Percentiles rank a stretch among this genome's conserved stretches.
These are phyloP conservation scores for Zoanthus solanderi DNA, from an alignment of 92 coral and sea anemone genomes.

Conservation along the genomic window DNA sequence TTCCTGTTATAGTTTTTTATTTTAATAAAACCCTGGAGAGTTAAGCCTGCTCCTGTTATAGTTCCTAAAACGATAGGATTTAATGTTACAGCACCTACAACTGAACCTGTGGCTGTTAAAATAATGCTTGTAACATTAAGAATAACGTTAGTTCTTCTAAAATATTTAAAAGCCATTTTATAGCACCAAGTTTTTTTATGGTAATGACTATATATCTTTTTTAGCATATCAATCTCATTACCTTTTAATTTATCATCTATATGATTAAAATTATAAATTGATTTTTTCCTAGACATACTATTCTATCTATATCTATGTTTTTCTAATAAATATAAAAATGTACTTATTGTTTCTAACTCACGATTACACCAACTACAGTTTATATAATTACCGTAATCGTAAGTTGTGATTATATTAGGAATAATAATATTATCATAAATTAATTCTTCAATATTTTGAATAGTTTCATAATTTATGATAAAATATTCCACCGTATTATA, in stretches of 20 bases:
- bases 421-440: too few species aligned
- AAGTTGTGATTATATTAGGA: too few species aligned
- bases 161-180: neutral
- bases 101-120: neutral
- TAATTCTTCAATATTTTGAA: too few species aligned
- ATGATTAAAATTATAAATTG: neutral
- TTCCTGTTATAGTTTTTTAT: neutral
- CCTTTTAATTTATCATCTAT: neutral
- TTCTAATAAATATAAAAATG: too few species aligned
- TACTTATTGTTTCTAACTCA: too few species aligned
- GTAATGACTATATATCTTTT: conserved; percentile 13
- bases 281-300: neutral
- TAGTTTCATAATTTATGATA: too few species aligned
- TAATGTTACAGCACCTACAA: conserved; percentile 15
- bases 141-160: neutral
- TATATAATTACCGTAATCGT: too few species aligned
- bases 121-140: neutral
- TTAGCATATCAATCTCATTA: neutral
- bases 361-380: too few species aligned
- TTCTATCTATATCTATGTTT: too few species aligned
- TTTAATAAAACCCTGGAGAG: conserved; percentile 9
- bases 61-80: conserved; percentile 37
- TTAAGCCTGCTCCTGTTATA: conserved; percentile 33
- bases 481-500: too few species aligned
- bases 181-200: conserved; percentile 23